Percentiles rank a stretch among this genome's conserved stretches.
These are phyloP conservation scores for Tenualosa ilisha DNA, from an alignment of 2,797 vertebrate genomes.

Conservation along the genomic window DNA sequence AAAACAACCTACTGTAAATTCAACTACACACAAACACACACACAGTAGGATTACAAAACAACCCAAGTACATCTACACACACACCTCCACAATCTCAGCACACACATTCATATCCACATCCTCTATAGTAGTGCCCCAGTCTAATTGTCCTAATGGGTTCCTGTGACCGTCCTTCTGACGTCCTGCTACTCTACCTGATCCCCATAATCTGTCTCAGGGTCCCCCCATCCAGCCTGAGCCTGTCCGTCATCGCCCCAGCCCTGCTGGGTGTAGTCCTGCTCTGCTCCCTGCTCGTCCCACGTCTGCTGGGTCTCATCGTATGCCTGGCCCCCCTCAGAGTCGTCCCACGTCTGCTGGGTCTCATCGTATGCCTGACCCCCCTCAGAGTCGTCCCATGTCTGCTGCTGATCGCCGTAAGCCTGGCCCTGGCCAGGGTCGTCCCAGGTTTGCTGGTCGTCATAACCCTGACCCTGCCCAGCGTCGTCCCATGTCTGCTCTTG, in stretches of 20 bases:
- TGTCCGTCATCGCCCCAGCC: slow-evolving; percentile 50
- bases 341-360: neutral
- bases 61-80: too few relatives aligned
- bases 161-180: neutral
- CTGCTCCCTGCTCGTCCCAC: neutral
- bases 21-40: too few relatives aligned
- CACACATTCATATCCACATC: neutral
- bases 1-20: neutral
- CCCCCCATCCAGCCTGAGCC: slow-evolving; percentile 57
- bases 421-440: neutral
- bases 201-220: slow-evolving; percentile 48
- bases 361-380: neutral
- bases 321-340: neutral
- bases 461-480: neutral
- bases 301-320: neutral
- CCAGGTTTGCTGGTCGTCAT: neutral
- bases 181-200: slow-evolving; percentile 56
- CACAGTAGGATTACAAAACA: too few relatives aligned
- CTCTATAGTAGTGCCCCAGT: too few relatives aligned
- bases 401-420: neutral
- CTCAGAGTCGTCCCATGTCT: neutral
- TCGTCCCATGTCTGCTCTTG: neutral
- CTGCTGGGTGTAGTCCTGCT: neutral
- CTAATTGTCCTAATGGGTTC: neutral
- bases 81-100: too few relatives aligned